Base-by-base conservation (phyloP, 1,140 invertebrate genomes). In the Bombus vancouverensis region DNA sequence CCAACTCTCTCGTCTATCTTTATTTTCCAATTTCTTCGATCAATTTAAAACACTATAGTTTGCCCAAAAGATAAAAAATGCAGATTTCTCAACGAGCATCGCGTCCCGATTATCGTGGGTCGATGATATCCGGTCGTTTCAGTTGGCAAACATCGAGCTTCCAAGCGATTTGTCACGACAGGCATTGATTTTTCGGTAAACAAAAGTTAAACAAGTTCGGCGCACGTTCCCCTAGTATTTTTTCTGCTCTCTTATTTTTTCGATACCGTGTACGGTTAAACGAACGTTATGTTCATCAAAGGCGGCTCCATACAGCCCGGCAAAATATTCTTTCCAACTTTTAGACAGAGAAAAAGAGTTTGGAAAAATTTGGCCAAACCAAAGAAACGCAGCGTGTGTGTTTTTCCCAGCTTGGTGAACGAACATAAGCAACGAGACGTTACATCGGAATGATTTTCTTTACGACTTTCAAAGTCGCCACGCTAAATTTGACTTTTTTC, bases 401-500 rank as follows among this genome's bases (percentile, higher is more conserved):
- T n/a, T 76, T 39, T 47, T 3, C 10, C 12, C 25, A 13, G 25
- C 22, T 9, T 22, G 28, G 28, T 2, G 71, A 75, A 66, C 57
- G 37, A 47, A 80, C 10, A 12, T 44, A 86, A 76, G n/a, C 32
- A 25, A 68, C 22, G 34, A n/a, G 44, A 62, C 74, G 22, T 75
- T 25, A 22, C 77, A 83, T 83, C 34, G 83, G 75, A 84, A 89
- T 81, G 73, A 84, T 87, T 87, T 90, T 89, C 85, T 70, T 84
- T 84, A 89, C 62, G 68, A 84, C 42, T 81, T 62, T 39, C 53
- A 42, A 83, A 90, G 65, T 83, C 83, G 39, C 79, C 71, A 76
- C 81, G 86, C 44, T 86, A 57, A 85, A 90, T 83, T 79, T 75
- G 59, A 77, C 74, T 78, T 87, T 65, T 22, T 42, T 78, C 57